These are phyloP conservation scores for Acanthosepion lycidas DNA, from an alignment of 2,888 invertebrate genomes.

Conservation along the genomic window DNA sequence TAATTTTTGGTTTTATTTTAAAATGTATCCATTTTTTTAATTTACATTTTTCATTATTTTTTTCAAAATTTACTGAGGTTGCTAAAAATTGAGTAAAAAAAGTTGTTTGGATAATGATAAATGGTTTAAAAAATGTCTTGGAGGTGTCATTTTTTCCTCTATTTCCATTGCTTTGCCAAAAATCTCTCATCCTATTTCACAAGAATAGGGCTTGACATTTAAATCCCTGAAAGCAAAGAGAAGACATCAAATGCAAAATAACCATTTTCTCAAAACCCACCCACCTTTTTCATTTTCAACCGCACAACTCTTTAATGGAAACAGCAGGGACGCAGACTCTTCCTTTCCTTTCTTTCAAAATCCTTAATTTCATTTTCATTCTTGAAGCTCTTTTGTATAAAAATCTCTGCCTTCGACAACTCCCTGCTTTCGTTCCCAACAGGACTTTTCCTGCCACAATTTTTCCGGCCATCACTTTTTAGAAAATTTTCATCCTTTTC, in stretches of 20 bases:
- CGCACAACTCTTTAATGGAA: not conserved
- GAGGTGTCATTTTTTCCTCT: not conserved
- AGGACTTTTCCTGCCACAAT: constrained; percentile 23
- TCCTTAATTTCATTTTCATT: constrained; percentile 33
- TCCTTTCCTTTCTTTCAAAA: not conserved
- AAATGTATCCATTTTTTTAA: not conserved
- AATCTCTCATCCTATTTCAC: not conserved
- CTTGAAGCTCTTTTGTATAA: not conserved
- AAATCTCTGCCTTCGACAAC: constrained; percentile 6
- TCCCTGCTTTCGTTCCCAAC: constrained; percentile 33
- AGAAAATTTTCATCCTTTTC: constrained; percentile 3
- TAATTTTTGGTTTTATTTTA: not conserved
- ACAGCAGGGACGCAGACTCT: not conserved
- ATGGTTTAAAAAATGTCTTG: not conserved
- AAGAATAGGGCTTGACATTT: not conserved
- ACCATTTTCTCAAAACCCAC: not conserved
- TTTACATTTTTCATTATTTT: not conserved
- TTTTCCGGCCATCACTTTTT: constrained; percentile 33
- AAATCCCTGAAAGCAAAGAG: not conserved
- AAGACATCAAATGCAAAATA: not conserved
- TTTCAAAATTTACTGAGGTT: not conserved
- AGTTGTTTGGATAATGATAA: not conserved
- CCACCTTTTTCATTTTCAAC: not conserved
- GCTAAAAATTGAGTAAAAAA: not conserved
- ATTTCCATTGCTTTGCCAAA: not conserved